Percentiles rank a stretch among this genome's conserved stretches.
phyloP scores from a whole-genome alignment of 2,888 invertebrate species.

The Luperina nickerlii region DNA sequence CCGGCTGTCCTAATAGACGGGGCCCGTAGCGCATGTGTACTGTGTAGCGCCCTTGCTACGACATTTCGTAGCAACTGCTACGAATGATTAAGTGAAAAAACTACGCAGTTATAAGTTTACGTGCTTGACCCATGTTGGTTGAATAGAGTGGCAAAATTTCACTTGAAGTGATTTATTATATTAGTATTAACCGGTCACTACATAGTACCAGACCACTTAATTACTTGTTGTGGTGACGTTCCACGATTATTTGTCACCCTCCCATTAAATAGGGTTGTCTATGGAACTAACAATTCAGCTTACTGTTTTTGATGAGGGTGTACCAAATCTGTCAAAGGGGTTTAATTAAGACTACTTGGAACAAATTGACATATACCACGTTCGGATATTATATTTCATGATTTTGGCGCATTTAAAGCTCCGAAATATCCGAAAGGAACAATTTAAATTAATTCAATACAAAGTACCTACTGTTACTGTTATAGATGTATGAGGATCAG shows the following conservation, averaged over 20 bases:
- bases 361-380: background rate
- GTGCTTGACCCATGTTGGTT: background rate
- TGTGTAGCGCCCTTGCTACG: constrained; percentile 26
- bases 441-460: background rate
- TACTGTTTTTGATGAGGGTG: constrained; percentile 37
- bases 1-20: background rate
- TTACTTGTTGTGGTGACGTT: constrained; percentile 9
- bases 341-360: constrained; percentile 11
- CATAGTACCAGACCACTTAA: background rate
- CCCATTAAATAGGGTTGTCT: constrained; percentile 7
- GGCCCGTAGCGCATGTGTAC: constrained; percentile 20
- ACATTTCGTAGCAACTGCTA: constrained; percentile 31
- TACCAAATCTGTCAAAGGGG: constrained; percentile 21
- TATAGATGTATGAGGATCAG: too few relatives aligned
- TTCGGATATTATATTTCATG: too few relatives aligned
- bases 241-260: background rate
- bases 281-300: constrained; percentile 6
- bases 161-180: constrained; percentile 1
- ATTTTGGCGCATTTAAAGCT: too few relatives aligned
- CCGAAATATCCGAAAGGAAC: too few relatives aligned
- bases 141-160: background rate
- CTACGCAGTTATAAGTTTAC: background rate
- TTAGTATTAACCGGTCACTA: background rate
- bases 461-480: too few relatives aligned
- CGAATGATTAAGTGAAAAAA: constrained; percentile 5